Conservation (phyloP, 2,888 invertebrate species). For the Drosophila tanythrix region DNA sequence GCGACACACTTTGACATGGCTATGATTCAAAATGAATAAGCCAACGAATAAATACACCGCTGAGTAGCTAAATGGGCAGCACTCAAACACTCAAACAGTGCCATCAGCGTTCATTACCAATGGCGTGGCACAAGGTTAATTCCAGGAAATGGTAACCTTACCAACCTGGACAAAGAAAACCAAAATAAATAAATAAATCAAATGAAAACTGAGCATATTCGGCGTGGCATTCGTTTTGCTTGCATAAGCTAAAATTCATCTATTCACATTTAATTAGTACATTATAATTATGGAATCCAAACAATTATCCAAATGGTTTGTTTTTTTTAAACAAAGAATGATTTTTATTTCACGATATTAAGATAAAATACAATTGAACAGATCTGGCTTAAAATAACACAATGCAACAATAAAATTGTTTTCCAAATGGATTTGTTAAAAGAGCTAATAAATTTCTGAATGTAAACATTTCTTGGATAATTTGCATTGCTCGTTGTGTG, state of each 20-base stretch:
- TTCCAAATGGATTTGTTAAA: not conserved
- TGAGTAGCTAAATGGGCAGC: conserved; percentile 23
- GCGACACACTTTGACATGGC: conserved; percentile 42
- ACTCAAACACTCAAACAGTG: conserved; percentile 9
- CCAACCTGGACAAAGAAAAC: not conserved
- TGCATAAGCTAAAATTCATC: not conserved
- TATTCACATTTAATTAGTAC: conserved; percentile 1
- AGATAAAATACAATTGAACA: not conserved
- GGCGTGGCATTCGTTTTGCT: conserved; percentile 4
- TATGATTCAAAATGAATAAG: conserved; percentile 37
- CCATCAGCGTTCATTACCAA: conserved; percentile 41
- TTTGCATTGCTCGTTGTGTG: not conserved
- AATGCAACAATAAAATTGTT: not conserved
- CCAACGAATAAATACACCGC: not conserved
- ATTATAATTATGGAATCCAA: no score
- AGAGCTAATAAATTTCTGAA: not conserved
- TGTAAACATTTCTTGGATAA: not conserved
- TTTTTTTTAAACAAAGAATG: not conserved
- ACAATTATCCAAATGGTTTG: not conserved
- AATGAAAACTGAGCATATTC: conserved; percentile 9
- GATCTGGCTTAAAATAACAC: not conserved
- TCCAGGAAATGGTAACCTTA: conserved; percentile 53
- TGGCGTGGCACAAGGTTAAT: conserved; percentile 52
- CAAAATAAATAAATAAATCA: not conserved
- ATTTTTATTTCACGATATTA: not conserved